Evolutionary conservation across 2,888 invertebrate species (phyloP).

Genomic region (Leptogaster cylindrica): DNA sequence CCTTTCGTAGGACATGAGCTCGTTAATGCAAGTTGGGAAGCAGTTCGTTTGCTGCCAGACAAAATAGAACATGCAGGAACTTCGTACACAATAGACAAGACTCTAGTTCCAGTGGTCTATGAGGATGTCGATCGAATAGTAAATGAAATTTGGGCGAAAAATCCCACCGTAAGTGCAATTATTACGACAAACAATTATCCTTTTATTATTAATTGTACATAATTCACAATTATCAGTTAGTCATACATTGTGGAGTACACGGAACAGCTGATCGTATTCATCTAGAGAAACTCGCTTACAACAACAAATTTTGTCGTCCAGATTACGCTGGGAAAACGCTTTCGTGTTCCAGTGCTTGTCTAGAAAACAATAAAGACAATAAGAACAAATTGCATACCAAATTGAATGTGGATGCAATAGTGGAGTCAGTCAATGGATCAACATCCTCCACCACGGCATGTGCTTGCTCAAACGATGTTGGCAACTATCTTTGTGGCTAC

Average conservation of each 20-base stretch:
- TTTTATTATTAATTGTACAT: too few species aligned
- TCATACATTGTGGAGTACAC: conserved; percentile 61
- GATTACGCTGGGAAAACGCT: conserved; percentile 56
- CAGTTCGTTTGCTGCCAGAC: conserved; percentile 68
- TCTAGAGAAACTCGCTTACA: conserved; percentile 59
- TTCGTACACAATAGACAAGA: conserved; percentile 63
- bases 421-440: conserved; percentile 49
- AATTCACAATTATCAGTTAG: too few species aligned
- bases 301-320: conserved; percentile 56
- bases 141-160: conserved; percentile 68
- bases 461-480: conserved; percentile 55
- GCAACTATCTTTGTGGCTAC: conserved; percentile 78
- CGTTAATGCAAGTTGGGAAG: conserved; percentile 80
- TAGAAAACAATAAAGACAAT: conserved; percentile 49
- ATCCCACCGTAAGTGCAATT: conserved; percentile 67
- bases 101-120: conserved; percentile 72
- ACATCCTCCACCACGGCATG: neutral
- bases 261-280: conserved; percentile 55
- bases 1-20: conserved; percentile 70
- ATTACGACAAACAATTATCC: neutral
- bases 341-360: conserved; percentile 49
- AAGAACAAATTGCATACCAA: conserved; percentile 54
- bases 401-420: conserved; percentile 62
- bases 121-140: conserved; percentile 67
- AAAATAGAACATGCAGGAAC: conserved; percentile 54